Conservation (phyloP, 2,113 vertebrate genomes). For the Panthera tigris region DNA sequence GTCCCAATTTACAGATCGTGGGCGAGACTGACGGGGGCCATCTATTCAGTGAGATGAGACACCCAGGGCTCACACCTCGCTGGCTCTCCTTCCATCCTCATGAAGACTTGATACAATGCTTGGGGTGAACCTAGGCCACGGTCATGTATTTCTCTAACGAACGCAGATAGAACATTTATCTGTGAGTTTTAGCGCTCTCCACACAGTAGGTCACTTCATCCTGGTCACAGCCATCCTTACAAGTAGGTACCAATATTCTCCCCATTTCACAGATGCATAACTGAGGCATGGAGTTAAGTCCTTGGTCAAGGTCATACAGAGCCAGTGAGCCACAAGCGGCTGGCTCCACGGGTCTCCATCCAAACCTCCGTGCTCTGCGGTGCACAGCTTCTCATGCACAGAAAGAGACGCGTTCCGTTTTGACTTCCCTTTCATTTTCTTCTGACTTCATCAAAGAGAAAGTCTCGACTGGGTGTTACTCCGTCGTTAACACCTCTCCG, state of each 20-base stretch:
- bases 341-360: accelerated
- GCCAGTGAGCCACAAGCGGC: neutral
- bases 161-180: neutral
- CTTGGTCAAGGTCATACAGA: neutral
- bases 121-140: neutral
- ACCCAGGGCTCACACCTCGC: neutral
- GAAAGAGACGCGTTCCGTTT: neutral
- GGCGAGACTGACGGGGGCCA: neutral
- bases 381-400: accelerated
- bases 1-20: no score
- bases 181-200: neutral
- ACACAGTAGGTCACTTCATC: neutral
- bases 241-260: no score
- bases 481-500: neutral
- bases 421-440: neutral
- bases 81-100: neutral
- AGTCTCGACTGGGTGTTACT: neutral
- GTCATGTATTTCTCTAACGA: neutral
- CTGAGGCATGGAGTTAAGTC: neutral
- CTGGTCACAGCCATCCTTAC: neutral
- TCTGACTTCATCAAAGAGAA: neutral
- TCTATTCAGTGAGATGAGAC: neutral
- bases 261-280: neutral
- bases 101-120: neutral
- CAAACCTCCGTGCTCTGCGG: accelerated